These are phyloP conservation scores for Noctua pronuba DNA, from an alignment of 2,888 invertebrate species.

Conservation along the genomic window DNA sequence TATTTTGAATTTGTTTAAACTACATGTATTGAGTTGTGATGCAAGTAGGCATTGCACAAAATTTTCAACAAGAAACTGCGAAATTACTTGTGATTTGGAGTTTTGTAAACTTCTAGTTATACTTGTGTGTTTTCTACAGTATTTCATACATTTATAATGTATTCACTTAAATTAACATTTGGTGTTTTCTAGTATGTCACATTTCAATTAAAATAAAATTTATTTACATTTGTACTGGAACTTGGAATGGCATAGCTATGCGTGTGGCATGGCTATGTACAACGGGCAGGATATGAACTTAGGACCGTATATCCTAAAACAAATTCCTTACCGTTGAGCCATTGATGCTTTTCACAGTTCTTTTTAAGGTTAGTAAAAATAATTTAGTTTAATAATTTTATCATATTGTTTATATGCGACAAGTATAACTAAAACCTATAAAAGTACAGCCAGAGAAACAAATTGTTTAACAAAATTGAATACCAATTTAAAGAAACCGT, in stretches of 20 bases:
- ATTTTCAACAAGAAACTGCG: neutral
- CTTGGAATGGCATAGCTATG: neutral
- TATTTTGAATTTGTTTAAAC: neutral
- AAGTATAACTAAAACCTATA: slow-evolving; percentile 42
- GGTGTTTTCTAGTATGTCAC: slow-evolving; percentile 47
- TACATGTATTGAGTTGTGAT: neutral
- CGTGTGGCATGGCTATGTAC: no score
- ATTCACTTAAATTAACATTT: slow-evolving; percentile 47
- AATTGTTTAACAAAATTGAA: slow-evolving; percentile 7
- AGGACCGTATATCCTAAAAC: neutral
- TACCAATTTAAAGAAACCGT: neutral
- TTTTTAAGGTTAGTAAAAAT: slow-evolving; percentile 29
- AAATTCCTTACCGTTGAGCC: neutral
- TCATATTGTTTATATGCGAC: neutral
- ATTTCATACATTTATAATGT: slow-evolving; percentile 31
- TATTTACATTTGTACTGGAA: slow-evolving; percentile 53
- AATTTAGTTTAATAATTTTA: slow-evolving; percentile 25
- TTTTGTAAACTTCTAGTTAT: slow-evolving; percentile 28
- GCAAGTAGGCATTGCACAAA: neutral
- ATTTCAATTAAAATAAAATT: slow-evolving; percentile 10
- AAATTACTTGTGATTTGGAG: neutral
- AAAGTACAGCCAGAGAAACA: neutral
- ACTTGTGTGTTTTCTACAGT: slow-evolving; percentile 46
- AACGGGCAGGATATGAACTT: slow-evolving; percentile 10
- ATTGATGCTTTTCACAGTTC: neutral